A percentile compares a stretch with the other conserved stretches of the same genome.
These are phyloP conservation scores for Acanthoscelides obtectus DNA, from an alignment of 2,888 invertebrate species.

Conservation along the genomic window DNA sequence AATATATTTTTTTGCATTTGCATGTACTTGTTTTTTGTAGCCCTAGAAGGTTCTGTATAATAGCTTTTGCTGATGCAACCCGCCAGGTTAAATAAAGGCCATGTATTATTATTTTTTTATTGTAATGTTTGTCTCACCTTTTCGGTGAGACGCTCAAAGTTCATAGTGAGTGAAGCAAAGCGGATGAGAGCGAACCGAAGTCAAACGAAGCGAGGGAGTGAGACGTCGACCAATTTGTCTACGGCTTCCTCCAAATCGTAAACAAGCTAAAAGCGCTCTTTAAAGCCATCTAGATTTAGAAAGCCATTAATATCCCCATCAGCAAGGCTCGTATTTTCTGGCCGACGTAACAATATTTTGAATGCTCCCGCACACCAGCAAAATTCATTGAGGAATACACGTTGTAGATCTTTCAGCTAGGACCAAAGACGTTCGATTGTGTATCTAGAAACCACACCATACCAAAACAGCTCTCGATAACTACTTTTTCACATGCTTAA, in stretches of 20 bases:
- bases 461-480: no score
- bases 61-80: no score
- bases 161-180: no score
- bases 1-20: no score
- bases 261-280: constrained; percentile 6
- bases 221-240: constrained; percentile 6
- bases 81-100: no score
- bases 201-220: background rate
- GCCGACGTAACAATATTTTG: constrained; percentile 29
- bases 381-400: constrained; percentile 34
- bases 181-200: no score
- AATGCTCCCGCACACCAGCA: constrained; percentile 24
- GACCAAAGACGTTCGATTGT: background rate
- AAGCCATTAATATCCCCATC: constrained; percentile 15
- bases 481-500: no score
- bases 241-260: constrained; percentile 3
- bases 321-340: constrained; percentile 10
- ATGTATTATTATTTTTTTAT: no score
- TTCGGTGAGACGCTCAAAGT: no score
- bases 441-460: background rate
- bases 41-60: no score
- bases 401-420: constrained; percentile 22
- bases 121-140: no score
- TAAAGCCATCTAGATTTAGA: constrained; percentile 12
- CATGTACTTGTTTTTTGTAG: no score